Percentiles rank a stretch among this genome's conserved stretches.
phyloP scores from a whole-genome alignment of 2,888 invertebrate genomes.

The Drosophila multiciliata region DNA sequence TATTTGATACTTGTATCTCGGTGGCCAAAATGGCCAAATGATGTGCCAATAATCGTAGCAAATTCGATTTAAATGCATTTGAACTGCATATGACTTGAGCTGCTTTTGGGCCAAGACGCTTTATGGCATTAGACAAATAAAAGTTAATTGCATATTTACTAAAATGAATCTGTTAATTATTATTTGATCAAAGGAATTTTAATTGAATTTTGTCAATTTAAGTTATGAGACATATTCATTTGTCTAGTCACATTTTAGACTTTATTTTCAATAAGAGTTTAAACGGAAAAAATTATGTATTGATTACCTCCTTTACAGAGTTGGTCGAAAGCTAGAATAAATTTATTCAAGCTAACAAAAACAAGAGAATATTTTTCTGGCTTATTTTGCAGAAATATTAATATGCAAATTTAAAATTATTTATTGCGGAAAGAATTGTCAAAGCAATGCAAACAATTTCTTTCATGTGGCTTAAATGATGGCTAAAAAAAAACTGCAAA shows the following conservation, averaged over 20 bases:
- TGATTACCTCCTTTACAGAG: neutral
- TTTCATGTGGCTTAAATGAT: constrained; percentile 42
- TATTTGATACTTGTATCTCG: neutral
- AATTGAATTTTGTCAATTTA: neutral
- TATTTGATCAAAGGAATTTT: neutral
- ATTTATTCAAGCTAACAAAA: constrained; percentile 15
- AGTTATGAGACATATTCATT: neutral
- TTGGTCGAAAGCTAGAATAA: neutral
- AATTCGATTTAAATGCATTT: neutral
- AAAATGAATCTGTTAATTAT: neutral
- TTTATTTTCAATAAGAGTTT: neutral
- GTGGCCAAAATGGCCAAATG: neutral
- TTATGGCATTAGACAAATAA: neutral
- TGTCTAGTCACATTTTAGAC: neutral
- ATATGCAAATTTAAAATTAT: constrained; percentile 30
- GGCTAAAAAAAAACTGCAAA: constrained; percentile 3
- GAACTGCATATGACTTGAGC: neutral
- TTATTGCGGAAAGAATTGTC: constrained; percentile 21
- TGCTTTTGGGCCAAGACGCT: neutral
- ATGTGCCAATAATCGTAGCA: neutral
- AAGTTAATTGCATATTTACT: neutral
- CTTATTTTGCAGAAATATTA: neutral
- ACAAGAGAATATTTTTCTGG: neutral
- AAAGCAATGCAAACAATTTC: constrained; percentile 24
- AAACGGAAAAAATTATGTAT: neutral